Base-by-base conservation (phyloP, 2,113 vertebrate genomes). In the Protobothrops mucrosquamatus region DNA sequence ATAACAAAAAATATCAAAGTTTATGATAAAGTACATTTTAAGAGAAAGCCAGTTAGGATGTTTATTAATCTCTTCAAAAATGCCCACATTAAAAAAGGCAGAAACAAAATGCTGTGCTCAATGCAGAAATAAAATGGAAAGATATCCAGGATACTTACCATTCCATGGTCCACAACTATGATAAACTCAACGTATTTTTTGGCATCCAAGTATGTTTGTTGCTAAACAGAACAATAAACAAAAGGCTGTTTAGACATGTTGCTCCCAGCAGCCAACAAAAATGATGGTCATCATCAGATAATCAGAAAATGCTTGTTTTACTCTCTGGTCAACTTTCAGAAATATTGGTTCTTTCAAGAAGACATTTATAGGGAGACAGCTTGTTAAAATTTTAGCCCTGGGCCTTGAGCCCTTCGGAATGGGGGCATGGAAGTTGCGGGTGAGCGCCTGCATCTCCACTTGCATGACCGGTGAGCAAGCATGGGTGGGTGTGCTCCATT, bases 181-280 rank as follows among this genome's bases (percentile, higher is more conserved):
- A 94, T 97, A 88, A 98, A 88, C 93, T 98, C 97, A 92, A 98
- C 89, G 1, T 97, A 98, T 54, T 98, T 98, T 57, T 52, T 97
- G 2, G 87, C 8, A 88, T 96, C 95, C 94, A 90, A 91, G 24
- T 95, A 97, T 12, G 88, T 90, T 2, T 61, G 90, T 56, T 97
- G 97, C 98, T 98, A n/a, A 85, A 90, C 29, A 92, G 89, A 87
- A 92, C 3, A 92, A 0, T 18, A 94, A 61, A 92, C 34, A 1
- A 51, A 52, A 39, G 0, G 26, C 0, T 69, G 64, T 34, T 9
- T 11, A 48, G n/a, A 10, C n/a, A 0, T 11, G 0, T 14, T 8
- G 54, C 0, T 14, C 26, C 39, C 2, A 3, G 6, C 12, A 85
- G n/a, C 92, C 24, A 20, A 88, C 39, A 54, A 4, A 4, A 43